Base-by-base conservation (phyloP, 2,797 vertebrate genomes). In the Erethizon dorsatum region DNA sequence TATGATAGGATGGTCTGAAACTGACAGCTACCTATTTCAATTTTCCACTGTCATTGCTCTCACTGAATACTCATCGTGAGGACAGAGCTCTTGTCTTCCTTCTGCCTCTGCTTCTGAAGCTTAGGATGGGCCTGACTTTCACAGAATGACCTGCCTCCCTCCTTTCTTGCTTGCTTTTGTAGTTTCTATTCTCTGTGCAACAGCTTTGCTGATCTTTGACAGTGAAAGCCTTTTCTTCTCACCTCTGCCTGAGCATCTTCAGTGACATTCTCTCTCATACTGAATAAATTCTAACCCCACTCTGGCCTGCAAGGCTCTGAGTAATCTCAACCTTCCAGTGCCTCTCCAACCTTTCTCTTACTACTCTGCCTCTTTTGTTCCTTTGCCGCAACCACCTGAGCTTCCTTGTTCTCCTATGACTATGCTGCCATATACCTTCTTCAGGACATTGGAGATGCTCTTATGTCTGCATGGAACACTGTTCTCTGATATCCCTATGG, bases 351-450 rank as follows among this genome's bases (percentile, higher is more conserved):
- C 69, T n/a, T 78, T 73, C 33, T 85, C 28, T 45, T 83, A 26
- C 33, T 50, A 12, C 47, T 65, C 69, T 83, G 78, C 33, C 11
- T n/a, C 71, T 65, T 63, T 63, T 83, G 18, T 28, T 14, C 24
- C 31, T 33, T 9, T n/a, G 56, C 2, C 33, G 4, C 47, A 37
- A 2, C 14, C 22, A 50, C 24, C 52, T n/a, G 47, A 20, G 10
- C 15, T 88, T 91, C 71, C 61, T 91, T 79, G 31, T 24, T 56
- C 9, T 24, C 69, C 26, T 17, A 9, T 10, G 33, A 63, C 47
- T 14, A 9, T 33, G 45, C 5, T 3, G 20, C 28, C 0, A 2
- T 18, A 31, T 1, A 15, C 14, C 37, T 50, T 78, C 45, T n/a
- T 78, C 14, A 24, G 77, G 4, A 57, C 15, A 14, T 56, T 33